Base-by-base conservation (phyloP, 1,140 invertebrate genomes). In the Nasonia vitripennis region DNA sequence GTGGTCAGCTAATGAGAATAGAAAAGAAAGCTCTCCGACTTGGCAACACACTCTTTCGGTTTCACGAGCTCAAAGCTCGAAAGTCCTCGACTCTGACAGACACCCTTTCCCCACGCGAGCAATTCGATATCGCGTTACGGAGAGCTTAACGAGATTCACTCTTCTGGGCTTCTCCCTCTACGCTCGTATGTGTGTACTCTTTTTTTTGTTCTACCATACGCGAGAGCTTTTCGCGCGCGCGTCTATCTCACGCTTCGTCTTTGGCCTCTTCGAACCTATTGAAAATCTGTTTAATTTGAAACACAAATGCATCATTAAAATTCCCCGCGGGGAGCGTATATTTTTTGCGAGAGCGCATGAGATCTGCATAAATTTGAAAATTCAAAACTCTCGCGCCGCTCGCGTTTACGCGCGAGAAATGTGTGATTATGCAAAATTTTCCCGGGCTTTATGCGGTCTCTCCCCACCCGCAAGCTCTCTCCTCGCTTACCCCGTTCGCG, bases 81-180 rank as follows among this genome's bases (percentile, higher is more conserved):
- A 73, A 87, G 81, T 84, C 81, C 79, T 87, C 73, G 27, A 68
- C 81, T 77, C 45, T 41, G 31, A 31, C 55, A 0, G 48, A 6
- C 71, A 7, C 48, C 9, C 67, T 74, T 20, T 34, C 70, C 31
- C 74, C 27, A 34, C 34, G 78, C 23, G 71, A 70, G 78, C 83
- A 78, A 86, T 82, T 86, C 84, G 74, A 86, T 81, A 81, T 85
- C 78, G 48, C 31, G 20, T 31, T 55, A 17, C 51, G 31, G 68
- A 81, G 71, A 48, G 80, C 80, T 82, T 86, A 86, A 86, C 84
- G 84, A 86, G 74, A 86, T 82, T 86, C 84, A 78, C 84, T 82
- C 55, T 62, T 62, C 55, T 62, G 20, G 78, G 78, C 45, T 85
- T 82, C 80, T 27, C 45, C 12, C 41, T 67, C 17, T 37, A 37